phyloP scores from a whole-genome alignment of 2,113 vertebrate genomes.

The Cryptotis parvus region DNA sequence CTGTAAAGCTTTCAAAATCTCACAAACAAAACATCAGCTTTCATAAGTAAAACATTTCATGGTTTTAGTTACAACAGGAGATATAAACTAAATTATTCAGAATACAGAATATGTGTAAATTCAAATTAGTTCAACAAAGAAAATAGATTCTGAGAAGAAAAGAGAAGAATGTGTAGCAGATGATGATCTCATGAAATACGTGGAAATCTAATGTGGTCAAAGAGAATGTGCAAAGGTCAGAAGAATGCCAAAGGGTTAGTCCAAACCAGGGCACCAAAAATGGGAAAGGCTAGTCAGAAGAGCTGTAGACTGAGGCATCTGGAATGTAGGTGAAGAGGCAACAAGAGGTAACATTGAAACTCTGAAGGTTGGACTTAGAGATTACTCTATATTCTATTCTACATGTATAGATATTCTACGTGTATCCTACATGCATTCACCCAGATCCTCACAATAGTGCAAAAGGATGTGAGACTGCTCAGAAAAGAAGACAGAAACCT shows the following conservation, averaged over 20 bases:
- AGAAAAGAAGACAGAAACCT: too few relatives aligned
- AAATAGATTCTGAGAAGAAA: neutral
- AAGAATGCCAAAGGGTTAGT: too few relatives aligned
- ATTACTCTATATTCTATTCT: too few relatives aligned
- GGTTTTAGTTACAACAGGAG: neutral
- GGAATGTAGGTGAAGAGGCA: neutral
- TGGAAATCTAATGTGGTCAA: neutral
- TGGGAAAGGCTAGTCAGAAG: neutral
- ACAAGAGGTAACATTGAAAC: too few relatives aligned
- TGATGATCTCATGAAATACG: neutral
- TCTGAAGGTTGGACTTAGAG: too few relatives aligned
- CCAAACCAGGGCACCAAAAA: neutral
- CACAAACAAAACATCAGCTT: slow-evolving; percentile 42
- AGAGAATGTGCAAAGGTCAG: neutral
- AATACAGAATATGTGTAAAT: neutral
- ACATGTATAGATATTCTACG: too few relatives aligned
- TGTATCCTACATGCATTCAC: too few relatives aligned
- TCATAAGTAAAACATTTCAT: neutral
- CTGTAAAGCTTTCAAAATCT: slow-evolving; percentile 8
- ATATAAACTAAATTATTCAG: neutral
- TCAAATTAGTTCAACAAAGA: neutral
- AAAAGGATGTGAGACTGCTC: too few relatives aligned
- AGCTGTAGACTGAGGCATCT: accelerated
- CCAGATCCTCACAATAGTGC: too few relatives aligned
- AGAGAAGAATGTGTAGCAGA: neutral